Evolutionary conservation across 2,797 vertebrate species (phyloP).

Genomic region (Silurus lanzhouensis): DNA sequence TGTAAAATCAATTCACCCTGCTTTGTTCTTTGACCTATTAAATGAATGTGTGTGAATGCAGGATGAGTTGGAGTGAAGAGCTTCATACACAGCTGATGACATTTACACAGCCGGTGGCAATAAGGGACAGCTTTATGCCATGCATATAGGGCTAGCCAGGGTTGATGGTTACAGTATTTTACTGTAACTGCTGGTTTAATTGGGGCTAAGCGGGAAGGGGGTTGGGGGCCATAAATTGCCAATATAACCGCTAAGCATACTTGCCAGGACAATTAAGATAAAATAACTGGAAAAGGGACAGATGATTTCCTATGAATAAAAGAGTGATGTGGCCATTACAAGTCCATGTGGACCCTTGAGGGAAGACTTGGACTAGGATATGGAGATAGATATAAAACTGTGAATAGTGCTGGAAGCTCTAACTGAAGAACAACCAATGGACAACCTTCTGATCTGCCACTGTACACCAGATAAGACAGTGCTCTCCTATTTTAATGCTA

Average conservation of each 20-base stretch:
- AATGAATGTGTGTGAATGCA: too few species aligned
- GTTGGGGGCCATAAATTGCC: constrained; percentile 76
- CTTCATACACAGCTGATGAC: too few species aligned
- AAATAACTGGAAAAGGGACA: too few species aligned
- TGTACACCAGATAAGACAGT: too few species aligned
- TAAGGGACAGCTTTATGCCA: constrained; percentile 71
- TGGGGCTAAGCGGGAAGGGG: constrained; percentile 67
- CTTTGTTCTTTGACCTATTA: too few species aligned
- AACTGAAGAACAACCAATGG: too few species aligned
- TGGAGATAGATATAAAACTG: neutral
- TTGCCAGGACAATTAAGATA: too few species aligned
- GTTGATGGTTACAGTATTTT: constrained; percentile 77
- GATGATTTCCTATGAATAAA: constrained; percentile 69
- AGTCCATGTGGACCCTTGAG: constrained; percentile 64
- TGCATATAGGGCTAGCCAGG: constrained; percentile 56
- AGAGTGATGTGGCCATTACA: constrained; percentile 65
- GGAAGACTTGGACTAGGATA: constrained; percentile 37
- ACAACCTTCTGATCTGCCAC: too few species aligned
- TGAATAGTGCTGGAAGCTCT: too few species aligned
- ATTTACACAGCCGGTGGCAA: constrained; percentile 59
- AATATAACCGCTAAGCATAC: constrained; percentile 69
- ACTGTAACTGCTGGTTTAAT: constrained; percentile 77
- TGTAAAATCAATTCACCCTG: too few species aligned
- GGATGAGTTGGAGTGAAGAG: too few species aligned
- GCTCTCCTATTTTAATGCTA: too few species aligned